Base-by-base conservation (phyloP, 2,113 vertebrate species). In the Periophthalmus modestus region DNA sequence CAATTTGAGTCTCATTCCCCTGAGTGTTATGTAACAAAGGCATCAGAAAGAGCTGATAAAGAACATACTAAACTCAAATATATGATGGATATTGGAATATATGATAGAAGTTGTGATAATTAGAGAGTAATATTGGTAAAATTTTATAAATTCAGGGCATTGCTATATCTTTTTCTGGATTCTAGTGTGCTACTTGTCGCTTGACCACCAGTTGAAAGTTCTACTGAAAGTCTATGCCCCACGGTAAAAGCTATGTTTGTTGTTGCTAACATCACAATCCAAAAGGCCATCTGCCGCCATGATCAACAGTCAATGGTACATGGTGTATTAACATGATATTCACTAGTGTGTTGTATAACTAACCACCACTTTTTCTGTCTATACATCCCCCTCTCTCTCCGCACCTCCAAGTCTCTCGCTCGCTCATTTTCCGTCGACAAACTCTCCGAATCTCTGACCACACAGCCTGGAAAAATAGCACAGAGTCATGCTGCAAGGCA, bases 401-500 rank as follows among this genome's bases (percentile, higher is more conserved):
- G 85, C 82, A 70, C 82, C 86, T 75, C 69, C 69, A 82, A 71
- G 84, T 86, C 82, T 88, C 82, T 87, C 47, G 67, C 84, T 85
- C 87, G 79, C 85, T 85, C 91, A 88, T 89, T 92, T 91, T 92
- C 89, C 89, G 89, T 90, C 88, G 89, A 91, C 89, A 89, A 87
- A 89, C 89, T 85, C 86, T 79, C 89, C 85, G 87, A 91, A 90
- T 82, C 89, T 89, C 90, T 91, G 91, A 92, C 91, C 91, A 92
- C 91, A 92, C 88, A 89, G 88, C 84, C 89, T 94, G 93, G 94
- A 94, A 94, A 94, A 94, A 93, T 91, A 91, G 90, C 90, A 92
- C 87, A 68, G 83, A 93, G 91, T 93, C 92, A 93, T 91, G 82
- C 92, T 92, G 92, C 88, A 89, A 90, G 87, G 91, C 91, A 90